phyloP scores from a whole-genome alignment of 2,113 vertebrate genomes.

The Bombycilla garrulus region DNA sequence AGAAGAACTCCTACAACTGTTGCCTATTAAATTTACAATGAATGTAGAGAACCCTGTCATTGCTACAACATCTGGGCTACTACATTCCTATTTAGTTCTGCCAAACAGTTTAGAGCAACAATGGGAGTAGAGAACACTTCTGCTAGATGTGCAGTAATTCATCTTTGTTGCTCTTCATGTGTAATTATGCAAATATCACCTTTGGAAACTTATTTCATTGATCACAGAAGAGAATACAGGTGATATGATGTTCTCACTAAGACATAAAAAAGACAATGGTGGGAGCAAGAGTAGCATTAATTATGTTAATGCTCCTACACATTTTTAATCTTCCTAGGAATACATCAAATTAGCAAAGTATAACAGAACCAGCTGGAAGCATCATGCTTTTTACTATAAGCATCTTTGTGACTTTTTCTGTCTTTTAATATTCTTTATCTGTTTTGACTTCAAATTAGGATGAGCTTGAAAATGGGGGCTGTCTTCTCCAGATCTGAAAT shows the following conservation, averaged over 20 bases:
- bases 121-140: not conserved
- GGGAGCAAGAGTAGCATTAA: not conserved
- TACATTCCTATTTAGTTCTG: not conserved
- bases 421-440: not conserved
- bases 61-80: slow-evolving; percentile 18
- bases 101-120: not conserved
- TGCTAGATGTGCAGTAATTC: not conserved
- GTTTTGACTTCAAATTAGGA: not conserved
- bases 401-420: not conserved
- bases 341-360: not conserved
- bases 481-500: not conserved
- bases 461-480: not conserved
- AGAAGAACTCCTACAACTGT: not conserved
- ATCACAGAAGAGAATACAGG: not conserved
- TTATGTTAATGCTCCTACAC: not conserved
- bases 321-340: not conserved
- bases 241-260: not conserved
- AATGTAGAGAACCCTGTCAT: slow-evolving; percentile 15
- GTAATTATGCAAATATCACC: slow-evolving; percentile 13
- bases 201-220: not conserved
- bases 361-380: not conserved
- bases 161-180: not conserved
- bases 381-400: not conserved
- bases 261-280: not conserved
- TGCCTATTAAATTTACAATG: not conserved